These are phyloP conservation scores for Mirounga angustirostris DNA, from an alignment of 2,113 vertebrate genomes.

Conservation along the genomic window DNA sequence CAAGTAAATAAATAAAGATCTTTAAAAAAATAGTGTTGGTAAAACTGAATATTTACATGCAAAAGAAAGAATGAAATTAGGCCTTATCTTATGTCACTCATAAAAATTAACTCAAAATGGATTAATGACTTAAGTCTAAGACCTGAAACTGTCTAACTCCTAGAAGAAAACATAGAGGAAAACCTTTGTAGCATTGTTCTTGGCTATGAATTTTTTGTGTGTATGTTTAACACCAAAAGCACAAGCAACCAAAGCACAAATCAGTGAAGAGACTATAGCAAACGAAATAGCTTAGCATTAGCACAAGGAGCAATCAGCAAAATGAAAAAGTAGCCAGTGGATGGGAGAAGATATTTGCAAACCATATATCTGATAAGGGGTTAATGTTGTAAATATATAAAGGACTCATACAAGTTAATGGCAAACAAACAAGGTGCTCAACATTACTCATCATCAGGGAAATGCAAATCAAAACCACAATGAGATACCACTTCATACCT, in stretches of 20 bases:
- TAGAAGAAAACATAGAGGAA: neutral
- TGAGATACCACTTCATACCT: neutral
- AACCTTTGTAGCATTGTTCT: neutral
- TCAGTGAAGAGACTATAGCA: neutral
- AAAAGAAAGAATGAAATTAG: neutral
- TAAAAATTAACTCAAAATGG: neutral
- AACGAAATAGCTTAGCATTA: neutral
- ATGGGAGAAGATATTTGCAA: neutral
- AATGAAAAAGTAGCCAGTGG: neutral
- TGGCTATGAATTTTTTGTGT: neutral
- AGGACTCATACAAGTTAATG: neutral
- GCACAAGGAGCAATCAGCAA: neutral
- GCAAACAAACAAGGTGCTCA: neutral
- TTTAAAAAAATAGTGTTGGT: neutral
- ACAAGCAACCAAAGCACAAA: neutral
- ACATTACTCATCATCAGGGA: neutral
- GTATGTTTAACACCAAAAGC: neutral
- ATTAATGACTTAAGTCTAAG: neutral
- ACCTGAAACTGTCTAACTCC: neutral
- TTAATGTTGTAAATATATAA: neutral
- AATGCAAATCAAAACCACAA: neutral
- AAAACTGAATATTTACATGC: neutral
- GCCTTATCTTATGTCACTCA: neutral
- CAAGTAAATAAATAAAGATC: too few species aligned
- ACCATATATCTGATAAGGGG: neutral